Percentiles rank a stretch among this genome's conserved stretches.
phyloP scores from a whole-genome alignment of 2,888 invertebrate genomes.

The Pseudococcus jackbeardsleyi region DNA sequence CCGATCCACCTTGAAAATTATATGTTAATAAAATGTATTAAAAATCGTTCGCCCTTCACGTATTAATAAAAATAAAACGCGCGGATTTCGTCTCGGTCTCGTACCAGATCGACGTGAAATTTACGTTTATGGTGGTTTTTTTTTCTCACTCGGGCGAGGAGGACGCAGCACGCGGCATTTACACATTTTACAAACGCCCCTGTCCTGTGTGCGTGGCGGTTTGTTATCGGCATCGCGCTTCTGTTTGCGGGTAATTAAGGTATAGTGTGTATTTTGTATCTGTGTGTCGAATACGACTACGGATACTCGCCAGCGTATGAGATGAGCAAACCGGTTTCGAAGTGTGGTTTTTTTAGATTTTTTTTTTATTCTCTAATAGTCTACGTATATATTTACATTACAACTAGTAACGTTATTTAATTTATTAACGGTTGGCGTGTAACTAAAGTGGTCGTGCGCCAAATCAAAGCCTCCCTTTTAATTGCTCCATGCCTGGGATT shows the following conservation, averaged over 20 bases:
- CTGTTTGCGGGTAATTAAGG: slow-evolving; percentile 44
- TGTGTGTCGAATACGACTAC: not conserved
- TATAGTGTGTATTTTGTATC: not conserved
- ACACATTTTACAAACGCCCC: slow-evolving; percentile 51
- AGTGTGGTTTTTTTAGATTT: not conserved
- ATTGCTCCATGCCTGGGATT: not conserved
- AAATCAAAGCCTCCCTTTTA: slow-evolving; percentile 29
- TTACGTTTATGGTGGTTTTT: not conserved
- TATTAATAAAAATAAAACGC: slow-evolving; percentile 18
- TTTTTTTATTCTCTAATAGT: not conserved
- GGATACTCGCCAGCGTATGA: not conserved
- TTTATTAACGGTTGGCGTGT: slow-evolving; percentile 24
- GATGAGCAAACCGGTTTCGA: slow-evolving; percentile 40
- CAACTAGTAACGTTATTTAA: slow-evolving; percentile 57
- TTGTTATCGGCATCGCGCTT: slow-evolving; percentile 30
- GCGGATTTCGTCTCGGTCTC: not conserved
- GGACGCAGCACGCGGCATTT: slow-evolving; percentile 18
- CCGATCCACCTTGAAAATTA: slow-evolving; percentile 64
- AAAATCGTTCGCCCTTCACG: slow-evolving; percentile 59
- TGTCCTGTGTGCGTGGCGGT: slow-evolving; percentile 3
- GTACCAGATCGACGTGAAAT: not conserved
- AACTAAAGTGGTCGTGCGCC: slow-evolving; percentile 44
- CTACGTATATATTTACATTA: slow-evolving; percentile 52
- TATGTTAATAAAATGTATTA: slow-evolving; percentile 63
- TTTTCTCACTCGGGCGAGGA: not conserved